Conservation (phyloP, 2,888 invertebrate genomes). For the Cosmia trapezina region DNA sequence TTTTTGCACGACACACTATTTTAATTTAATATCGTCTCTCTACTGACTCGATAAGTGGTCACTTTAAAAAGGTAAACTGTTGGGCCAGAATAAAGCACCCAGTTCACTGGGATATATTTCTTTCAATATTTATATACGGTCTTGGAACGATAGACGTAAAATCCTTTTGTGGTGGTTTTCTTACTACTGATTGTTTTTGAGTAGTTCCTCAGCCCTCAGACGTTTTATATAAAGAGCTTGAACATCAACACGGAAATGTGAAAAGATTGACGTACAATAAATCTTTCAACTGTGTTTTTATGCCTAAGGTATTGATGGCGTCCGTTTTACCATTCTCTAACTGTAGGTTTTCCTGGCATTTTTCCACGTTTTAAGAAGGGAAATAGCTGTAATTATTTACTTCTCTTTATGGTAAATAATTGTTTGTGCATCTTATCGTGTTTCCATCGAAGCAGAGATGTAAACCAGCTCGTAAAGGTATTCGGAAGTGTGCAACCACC, state of each 20-base stretch:
- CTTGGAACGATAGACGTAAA: constrained; percentile 24
- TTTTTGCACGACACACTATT: constrained; percentile 54
- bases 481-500: constrained; percentile 57
- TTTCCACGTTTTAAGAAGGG: constrained; percentile 7
- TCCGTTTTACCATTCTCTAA: constrained; percentile 2
- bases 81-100: constrained; percentile 46
- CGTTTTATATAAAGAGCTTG: constrained; percentile 22
- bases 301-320: constrained; percentile 22
- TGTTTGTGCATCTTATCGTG: constrained; percentile 9
- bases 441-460: constrained; percentile 21
- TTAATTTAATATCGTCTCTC: constrained; percentile 55
- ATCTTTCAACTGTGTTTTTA: constrained; percentile 44
- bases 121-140: constrained; percentile 45
- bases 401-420: constrained; percentile 27
- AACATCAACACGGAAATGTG: constrained; percentile 39
- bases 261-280: constrained; percentile 38
- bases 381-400: constrained; percentile 24
- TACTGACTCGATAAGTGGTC: constrained; percentile 52
- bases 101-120: constrained; percentile 42
- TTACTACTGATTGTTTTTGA: constrained; percentile 36
- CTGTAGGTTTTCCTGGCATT: constrained; percentile 1
- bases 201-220: not conserved
- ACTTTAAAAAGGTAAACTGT: constrained; percentile 57
- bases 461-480: constrained; percentile 46
- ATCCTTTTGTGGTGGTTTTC: constrained; percentile 54